Evolutionary conservation across 2,888 invertebrate species (phyloP), one percentile per base, ranked within the genome.

Genomic region (Trissoscelio sp.): DNA sequence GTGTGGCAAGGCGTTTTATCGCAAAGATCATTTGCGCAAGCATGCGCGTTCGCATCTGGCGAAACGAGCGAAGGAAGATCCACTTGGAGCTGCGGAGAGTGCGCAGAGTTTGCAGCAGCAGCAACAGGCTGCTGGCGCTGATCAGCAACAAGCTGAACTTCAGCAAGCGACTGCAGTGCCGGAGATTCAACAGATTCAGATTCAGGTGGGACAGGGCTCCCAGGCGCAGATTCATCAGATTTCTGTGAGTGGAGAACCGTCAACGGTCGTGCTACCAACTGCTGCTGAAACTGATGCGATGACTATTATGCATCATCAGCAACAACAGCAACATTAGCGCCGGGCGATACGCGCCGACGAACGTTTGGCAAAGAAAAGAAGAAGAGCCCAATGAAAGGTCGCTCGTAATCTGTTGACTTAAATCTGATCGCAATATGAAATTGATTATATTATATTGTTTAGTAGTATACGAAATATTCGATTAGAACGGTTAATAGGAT

Each of bases 1-100:
- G 91, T 97, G 97, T 89, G 96, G 96, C 81, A 97, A 97, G 93
- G 96, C 96, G 67, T 97, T 97, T 92, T 97, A 97, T 92, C 94
- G 97, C 85, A 96, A 97, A 88, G 97, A 97, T 92, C 97, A 97
- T 92, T 92, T 97, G 80, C 94, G 96, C 87, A 97, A 97, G 89
- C 96, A 97, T 90, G 96, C 96, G n/a, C 62, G 78, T 9, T 78
- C 78, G 0, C 78, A 78, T 91, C 93, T 95, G 86, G 94, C 95
- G n/a, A 94, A 95, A 87, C 93, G 96, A 37, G 94, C 95, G 58
- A 95, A 96, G 83, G 96, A 95, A 88, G 95, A 95, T 89, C 91
- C 91, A 0, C 74, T 90, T 7, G 87, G 86, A 6, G 83, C 86
- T 0, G 82, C 84, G 0, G 90, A 91, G 2, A 82, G 83, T 28